Evolutionary conservation across 2,797 vertebrate species (phyloP).

Genomic region (Acomys russatus): DNA sequence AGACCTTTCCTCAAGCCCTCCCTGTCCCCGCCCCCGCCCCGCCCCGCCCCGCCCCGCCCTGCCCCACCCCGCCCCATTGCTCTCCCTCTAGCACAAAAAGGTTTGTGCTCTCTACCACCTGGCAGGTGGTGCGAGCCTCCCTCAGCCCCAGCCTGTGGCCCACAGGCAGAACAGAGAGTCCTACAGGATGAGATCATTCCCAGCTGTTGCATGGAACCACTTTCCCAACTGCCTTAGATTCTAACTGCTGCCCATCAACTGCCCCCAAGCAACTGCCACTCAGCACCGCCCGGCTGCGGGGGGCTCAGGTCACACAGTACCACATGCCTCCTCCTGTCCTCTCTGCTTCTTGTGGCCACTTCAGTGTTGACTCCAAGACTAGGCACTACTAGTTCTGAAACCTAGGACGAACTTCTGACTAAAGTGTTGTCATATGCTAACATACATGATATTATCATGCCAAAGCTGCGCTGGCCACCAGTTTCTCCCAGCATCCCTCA

Average conservation of each 20-base stretch:
- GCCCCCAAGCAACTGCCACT: slow-evolving; percentile 53
- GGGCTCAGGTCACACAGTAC: rapidly evolving
- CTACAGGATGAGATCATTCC: background rate
- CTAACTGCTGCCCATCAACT: slow-evolving; percentile 34
- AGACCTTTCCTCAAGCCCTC: background rate
- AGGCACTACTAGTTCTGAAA: background rate
- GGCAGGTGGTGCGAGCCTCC: too few species aligned
- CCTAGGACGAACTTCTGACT: background rate
- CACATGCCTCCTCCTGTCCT: background rate
- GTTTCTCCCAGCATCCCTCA: background rate
- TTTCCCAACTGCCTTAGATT: slow-evolving; percentile 47
- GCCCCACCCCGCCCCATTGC: background rate
- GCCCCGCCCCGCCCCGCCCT: too few species aligned
- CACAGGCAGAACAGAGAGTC: background rate
- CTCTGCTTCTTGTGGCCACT: background rate
- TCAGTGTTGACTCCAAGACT: background rate
- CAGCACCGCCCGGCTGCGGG: background rate
- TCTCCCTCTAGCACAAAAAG: background rate
- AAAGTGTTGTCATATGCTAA: too few species aligned
- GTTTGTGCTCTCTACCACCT: background rate
- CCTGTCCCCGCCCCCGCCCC: too few species aligned
- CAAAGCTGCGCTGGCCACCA: background rate
- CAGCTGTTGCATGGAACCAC: background rate
- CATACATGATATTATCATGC: background rate
- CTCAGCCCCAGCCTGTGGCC: background rate